Evolutionary conservation across 2,888 invertebrate genomes (phyloP).

Genomic region (Acrobasis repandana): DNA sequence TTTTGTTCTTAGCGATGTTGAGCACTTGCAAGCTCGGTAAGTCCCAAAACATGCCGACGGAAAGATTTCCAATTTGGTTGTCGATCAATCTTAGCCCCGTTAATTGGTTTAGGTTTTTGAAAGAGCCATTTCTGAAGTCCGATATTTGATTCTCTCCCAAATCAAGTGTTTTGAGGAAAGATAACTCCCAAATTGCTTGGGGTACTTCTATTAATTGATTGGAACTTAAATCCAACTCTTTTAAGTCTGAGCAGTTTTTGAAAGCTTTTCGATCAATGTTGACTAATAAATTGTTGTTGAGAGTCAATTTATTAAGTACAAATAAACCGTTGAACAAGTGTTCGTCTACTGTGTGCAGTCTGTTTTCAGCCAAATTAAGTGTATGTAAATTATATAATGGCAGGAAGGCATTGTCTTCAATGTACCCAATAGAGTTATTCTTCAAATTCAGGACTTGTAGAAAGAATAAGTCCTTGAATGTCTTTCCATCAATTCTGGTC

Average conservation of each 20-base stretch:
- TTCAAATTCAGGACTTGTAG: constrained; percentile 92
- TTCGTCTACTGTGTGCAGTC: constrained; percentile 90
- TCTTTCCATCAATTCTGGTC: constrained; percentile 90
- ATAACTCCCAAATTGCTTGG: constrained; percentile 90
- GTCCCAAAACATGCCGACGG: constrained; percentile 93
- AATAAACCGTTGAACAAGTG: constrained; percentile 92
- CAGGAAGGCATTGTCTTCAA: constrained; percentile 93
- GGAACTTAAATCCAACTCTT: constrained; percentile 94
- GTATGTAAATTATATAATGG: constrained; percentile 95
- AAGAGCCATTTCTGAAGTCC: constrained; percentile 91
- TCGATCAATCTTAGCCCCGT: constrained; percentile 94
- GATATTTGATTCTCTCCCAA: constrained; percentile 96
- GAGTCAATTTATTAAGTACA: constrained; percentile 91
- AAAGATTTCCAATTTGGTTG: constrained; percentile 93
- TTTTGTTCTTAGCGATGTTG: constrained; percentile 94
- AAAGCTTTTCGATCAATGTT: constrained; percentile 91
- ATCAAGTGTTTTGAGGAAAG: constrained; percentile 93
- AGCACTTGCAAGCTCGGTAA: constrained; percentile 92
- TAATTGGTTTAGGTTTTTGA: constrained; percentile 92
- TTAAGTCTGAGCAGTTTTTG: constrained; percentile 93
- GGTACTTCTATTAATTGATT: constrained; percentile 93
- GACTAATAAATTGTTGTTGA: constrained; percentile 92
- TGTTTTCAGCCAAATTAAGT: constrained; percentile 93
- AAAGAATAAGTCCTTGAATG: constrained; percentile 93
- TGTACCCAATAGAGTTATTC: constrained; percentile 94